Percentiles rank a stretch among this genome's conserved stretches.
Conservation (phyloP, 1,140 invertebrate species). For the Ceratina japonica region DNA sequence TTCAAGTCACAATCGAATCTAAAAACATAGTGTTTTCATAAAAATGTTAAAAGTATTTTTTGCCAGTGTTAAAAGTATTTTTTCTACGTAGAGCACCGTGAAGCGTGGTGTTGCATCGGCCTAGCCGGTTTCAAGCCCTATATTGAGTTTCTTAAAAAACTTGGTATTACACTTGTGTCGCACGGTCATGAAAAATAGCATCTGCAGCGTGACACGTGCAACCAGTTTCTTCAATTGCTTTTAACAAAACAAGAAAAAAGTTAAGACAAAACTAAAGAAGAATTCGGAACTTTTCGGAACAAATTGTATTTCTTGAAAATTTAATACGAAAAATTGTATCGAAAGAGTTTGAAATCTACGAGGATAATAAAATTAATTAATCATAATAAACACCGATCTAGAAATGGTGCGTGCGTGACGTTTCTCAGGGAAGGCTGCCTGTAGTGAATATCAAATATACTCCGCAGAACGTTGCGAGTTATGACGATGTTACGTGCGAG, state of each 20-base stretch:
- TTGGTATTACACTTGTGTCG: constrained; percentile 27
- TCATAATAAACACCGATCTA: constrained; percentile 20
- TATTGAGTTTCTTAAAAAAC: background rate
- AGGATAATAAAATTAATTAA: constrained; percentile 13
- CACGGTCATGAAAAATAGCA: constrained; percentile 17
- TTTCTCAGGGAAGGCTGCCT: background rate
- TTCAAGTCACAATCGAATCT: too few relatives aligned
- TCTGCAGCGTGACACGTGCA: background rate
- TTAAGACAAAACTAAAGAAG: too few relatives aligned
- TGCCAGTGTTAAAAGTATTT: too few relatives aligned
- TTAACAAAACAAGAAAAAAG: background rate
- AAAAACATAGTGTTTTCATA: too few relatives aligned
- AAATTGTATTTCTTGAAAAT: too few relatives aligned
- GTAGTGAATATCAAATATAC: constrained; percentile 5
- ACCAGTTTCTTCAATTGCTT: background rate
- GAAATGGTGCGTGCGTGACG: background rate
- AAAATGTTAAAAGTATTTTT: too few relatives aligned
- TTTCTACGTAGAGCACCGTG: too few relatives aligned
- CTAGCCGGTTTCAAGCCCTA: background rate
- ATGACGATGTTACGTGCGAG: background rate
- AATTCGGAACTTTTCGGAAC: background rate
- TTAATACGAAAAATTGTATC: too few relatives aligned
- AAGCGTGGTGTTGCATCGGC: constrained; percentile 5
- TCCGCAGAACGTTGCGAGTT: background rate
- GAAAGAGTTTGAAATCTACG: too few relatives aligned